Evolutionary conservation across 2,888 invertebrate genomes (phyloP), one percentile per base, ranked within the genome.

Genomic region (Cinara cedri): DNA sequence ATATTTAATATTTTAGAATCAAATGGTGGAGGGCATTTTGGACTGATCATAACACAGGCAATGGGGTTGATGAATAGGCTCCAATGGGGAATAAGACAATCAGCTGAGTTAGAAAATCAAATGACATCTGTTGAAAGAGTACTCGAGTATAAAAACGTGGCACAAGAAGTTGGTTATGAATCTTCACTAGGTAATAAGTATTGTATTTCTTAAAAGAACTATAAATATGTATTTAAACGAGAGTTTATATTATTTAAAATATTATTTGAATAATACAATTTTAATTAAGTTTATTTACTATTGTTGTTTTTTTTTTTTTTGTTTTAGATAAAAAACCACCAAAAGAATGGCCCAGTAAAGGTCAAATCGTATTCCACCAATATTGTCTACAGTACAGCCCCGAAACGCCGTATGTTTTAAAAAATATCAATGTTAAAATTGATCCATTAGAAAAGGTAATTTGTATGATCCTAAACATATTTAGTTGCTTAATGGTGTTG

Each of bases 301-400:
- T 34, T 34, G 6, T 34, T 34, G 34, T 6, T 34, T 34, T 3
- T 34, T 34, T 34, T 34, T 34, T 34, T 34, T 34, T 34, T n/a
- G n/a, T 34, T 49, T 63, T 19, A 81, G 81, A 76, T 60, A 76
- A 81, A 34, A 75, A 81, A 66, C 81, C 81, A 6, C 89, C 90
- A n/a, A 87, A 88, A 19, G 87, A 89, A 0, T 95, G 94, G 94
- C 94, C 94, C 0, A 87, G 89, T 60, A 85, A 89, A 24, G 94
- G 94, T 2, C 88, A 88, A 82, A 87, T 95, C 14, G 87, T 89
- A 84, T 94, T 94, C 85, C 87, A 88, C 0, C 88, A 90, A 83
- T 88, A 95, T 55, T 90, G 86, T 81, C 86, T 97, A 82, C 89
- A 90, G 83, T 97, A 97, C 86, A 87, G 90, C 80, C 89, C 90